phyloP scores from a whole-genome alignment of 2,113 vertebrate genomes.

The Neoarius graeffei region DNA sequence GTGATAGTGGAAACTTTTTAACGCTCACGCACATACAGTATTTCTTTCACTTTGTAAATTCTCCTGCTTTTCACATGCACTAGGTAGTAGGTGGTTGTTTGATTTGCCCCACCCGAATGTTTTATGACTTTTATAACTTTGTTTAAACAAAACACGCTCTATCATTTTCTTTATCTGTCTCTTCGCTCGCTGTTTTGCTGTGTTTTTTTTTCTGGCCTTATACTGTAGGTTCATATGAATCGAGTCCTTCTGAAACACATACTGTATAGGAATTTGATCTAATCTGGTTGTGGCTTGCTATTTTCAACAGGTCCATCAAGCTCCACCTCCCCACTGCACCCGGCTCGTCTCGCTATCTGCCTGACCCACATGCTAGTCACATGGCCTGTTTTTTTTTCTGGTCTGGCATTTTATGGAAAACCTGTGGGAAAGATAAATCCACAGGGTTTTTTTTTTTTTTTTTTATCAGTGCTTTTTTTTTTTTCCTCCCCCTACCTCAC shows the following conservation, averaged over 20 bases:
- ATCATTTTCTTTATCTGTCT: slow-evolving; percentile 26
- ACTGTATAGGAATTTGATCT: slow-evolving; percentile 69
- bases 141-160: slow-evolving; percentile 44
- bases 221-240: slow-evolving; percentile 16
- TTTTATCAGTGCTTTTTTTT: slow-evolving; percentile 58
- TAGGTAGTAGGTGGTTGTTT: slow-evolving; percentile 28
- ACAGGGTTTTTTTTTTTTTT: slow-evolving; percentile 72
- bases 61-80: slow-evolving; percentile 24
- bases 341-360: slow-evolving; percentile 68
- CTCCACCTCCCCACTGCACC: slow-evolving; percentile 53
- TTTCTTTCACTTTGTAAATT: slow-evolving; percentile 42
- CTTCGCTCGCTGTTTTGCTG: neutral
- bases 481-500: slow-evolving; percentile 47
- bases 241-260: slow-evolving; percentile 54
- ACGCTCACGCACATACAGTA: neutral
- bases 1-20: neutral
- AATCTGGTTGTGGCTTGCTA: slow-evolving; percentile 75
- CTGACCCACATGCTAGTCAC: slow-evolving; percentile 80
- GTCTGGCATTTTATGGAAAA: slow-evolving; percentile 77
- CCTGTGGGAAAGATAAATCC: slow-evolving; percentile 75
- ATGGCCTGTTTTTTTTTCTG: slow-evolving; percentile 67
- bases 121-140: slow-evolving; percentile 47
- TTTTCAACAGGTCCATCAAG: slow-evolving; percentile 78
- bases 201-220: slow-evolving; percentile 8
- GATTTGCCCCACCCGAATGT: slow-evolving; percentile 42